These are phyloP conservation scores for Mythimna pallens DNA, from an alignment of 2,888 invertebrate genomes.

Conservation along the genomic window DNA sequence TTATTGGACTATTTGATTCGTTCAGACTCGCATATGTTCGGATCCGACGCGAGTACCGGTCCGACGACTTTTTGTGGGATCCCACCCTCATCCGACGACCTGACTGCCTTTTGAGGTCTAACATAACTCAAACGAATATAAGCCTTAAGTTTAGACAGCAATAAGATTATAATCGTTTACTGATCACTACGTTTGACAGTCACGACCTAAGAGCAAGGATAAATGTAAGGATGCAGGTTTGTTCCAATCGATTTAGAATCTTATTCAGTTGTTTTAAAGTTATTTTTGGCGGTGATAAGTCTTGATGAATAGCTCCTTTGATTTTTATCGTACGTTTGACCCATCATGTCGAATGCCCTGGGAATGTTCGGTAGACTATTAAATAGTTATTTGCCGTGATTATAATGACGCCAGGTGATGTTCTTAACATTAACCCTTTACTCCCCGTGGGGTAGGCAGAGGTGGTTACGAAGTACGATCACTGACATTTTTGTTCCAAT, in stretches of 20 bases:
- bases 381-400: conserved; percentile 76
- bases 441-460: background rate
- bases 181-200: conserved; percentile 75
- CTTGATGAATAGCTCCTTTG: conserved; percentile 81
- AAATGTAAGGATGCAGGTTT: conserved; percentile 77
- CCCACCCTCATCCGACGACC: conserved; percentile 85
- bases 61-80: conserved; percentile 85
- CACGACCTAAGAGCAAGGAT: conserved; percentile 87
- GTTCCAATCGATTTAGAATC: conserved; percentile 66
- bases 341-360: conserved; percentile 87
- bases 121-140: conserved; percentile 41
- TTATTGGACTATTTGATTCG: conserved; percentile 82
- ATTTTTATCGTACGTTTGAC: conserved; percentile 87
- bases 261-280: conserved; percentile 59
- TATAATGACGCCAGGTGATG: conserved; percentile 63
- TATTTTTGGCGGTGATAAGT: conserved; percentile 60
- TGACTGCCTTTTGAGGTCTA: conserved; percentile 70
- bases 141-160: conserved; percentile 30
- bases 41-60: conserved; percentile 83
- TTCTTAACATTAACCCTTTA: conserved; percentile 21
- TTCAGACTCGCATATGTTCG: conserved; percentile 75
- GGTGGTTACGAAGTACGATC: background rate
- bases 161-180: conserved; percentile 63
- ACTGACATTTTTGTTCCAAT: no score
- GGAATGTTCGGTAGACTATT: conserved; percentile 85